Base-by-base conservation (phyloP, 2,113 vertebrate species). In the Macrotis lagotis region DNA sequence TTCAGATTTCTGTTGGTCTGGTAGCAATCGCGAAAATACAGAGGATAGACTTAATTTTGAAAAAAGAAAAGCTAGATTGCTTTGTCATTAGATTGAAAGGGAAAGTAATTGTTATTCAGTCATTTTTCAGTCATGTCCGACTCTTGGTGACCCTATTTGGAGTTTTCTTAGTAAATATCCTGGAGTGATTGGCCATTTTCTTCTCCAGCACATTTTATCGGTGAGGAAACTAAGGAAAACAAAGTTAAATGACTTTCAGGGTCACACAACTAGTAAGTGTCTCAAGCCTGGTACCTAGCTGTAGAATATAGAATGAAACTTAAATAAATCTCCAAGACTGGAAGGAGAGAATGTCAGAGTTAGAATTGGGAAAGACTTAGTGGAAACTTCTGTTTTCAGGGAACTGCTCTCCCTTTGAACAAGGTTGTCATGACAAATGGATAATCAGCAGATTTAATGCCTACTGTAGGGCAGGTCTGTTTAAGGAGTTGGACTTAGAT, bases 21-120 rank as follows among this genome's bases (percentile, higher is more conserved):
- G 88, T n/a, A 48, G 50, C 59, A 28, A 3, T 89, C 88, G 91
- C 66, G 89, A 93, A 94, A 90, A 83, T 90, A n/a, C 88, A 91
- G 47, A 88, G 0, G 51, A 44, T 25, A 28, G 90, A 31, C 88
- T 95, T 89, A 51, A 44, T 96, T 96, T 90, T 92, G 28, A 91
- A 89, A 92, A 96, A 94, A 44, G 89, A 88, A 92, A 95, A 94
- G 88, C 48, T 95, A 91, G 90, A 74, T 90, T 89, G 19, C 51
- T 66, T 14, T 59, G 59, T 50, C 83, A 10, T 93, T 88, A 88
- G 52, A 31, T n/a, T 2, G 0, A 50, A 12, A 50, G 88, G 88
- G 50, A 91, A 74, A 89, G 49, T 25, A 66, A 66, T 66, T 37
- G 31, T 66, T 66, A 31, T 37, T 66, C 31, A 16, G 31, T 37